Evolutionary conservation across 2,888 invertebrate genomes (phyloP).

Genomic region (Venusia cambrica): DNA sequence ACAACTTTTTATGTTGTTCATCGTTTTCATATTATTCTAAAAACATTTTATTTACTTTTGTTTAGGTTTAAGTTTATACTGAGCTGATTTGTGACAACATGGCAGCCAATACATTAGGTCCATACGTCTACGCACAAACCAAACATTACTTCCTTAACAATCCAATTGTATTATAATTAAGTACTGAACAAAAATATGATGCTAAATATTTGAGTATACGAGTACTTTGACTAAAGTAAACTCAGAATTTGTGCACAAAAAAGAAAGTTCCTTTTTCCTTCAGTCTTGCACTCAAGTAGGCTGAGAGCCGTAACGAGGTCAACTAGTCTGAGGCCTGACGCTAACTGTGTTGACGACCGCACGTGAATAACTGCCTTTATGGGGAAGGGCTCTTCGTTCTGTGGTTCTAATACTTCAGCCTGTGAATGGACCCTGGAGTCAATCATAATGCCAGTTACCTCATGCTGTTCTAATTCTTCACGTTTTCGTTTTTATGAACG

Average conservation of each 20-base stretch:
- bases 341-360: constrained; percentile 19
- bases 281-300: constrained; percentile 14
- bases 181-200: no score
- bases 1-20: constrained; percentile 26
- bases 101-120: no score
- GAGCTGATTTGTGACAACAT: no score
- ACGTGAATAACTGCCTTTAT: constrained; percentile 9
- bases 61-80: constrained; percentile 20
- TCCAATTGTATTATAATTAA: no score
- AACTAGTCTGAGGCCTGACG: constrained; percentile 11
- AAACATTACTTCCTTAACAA: no score
- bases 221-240: no score
- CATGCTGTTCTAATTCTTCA: no score
- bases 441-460: no score
- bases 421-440: constrained; percentile 6
- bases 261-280: constrained; percentile 7
- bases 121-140: no score
- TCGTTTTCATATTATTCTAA: constrained; percentile 24
- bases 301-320: constrained; percentile 19
- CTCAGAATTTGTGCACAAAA: neutral
- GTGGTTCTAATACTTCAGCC: constrained; percentile 11
- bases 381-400: no score
- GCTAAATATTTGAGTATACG: no score
- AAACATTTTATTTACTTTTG: constrained; percentile 19
- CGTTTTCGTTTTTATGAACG: no score